These are phyloP conservation scores for Tachina lurida DNA, from an alignment of 2,888 invertebrate genomes.

Conservation along the genomic window DNA sequence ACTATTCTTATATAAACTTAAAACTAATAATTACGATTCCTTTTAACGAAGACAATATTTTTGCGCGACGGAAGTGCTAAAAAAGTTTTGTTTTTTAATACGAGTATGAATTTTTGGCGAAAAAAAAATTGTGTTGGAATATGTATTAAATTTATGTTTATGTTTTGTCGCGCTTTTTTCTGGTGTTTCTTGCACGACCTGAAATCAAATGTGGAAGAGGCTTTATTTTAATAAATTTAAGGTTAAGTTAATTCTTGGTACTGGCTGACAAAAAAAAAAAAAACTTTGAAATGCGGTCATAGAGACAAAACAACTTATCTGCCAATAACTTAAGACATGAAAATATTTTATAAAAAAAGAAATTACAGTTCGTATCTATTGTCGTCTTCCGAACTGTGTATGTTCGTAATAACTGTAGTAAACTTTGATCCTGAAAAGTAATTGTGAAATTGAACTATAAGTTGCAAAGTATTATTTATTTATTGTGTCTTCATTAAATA, in stretches of 20 bases:
- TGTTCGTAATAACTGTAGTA: not conserved
- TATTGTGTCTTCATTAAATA: slow-evolving; percentile 4
- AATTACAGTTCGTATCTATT: not conserved
- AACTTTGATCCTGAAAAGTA: not conserved
- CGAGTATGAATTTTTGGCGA: no score
- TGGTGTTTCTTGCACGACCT: not conserved
- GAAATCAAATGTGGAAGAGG: not conserved
- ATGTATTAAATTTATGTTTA: not conserved
- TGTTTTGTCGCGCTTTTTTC: not conserved
- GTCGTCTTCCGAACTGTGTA: not conserved
- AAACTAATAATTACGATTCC: not conserved
- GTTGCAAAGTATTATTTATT: slow-evolving; percentile 25
- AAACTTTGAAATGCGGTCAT: not conserved
- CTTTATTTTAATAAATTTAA: not conserved
- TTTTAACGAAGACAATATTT: not conserved
- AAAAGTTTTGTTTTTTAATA: no score
- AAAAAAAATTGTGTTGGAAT: no score
- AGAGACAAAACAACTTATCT: not conserved
- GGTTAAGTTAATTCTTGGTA: not conserved
- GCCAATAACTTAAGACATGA: not conserved
- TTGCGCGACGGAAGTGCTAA: not conserved
- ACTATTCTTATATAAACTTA: not conserved
- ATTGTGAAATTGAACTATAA: not conserved
- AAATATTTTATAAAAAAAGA: no score
- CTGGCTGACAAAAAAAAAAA: not conserved